Evolutionary conservation across 2,797 vertebrate species (phyloP).

Genomic region (Acestrorhynchus altus): DNA sequence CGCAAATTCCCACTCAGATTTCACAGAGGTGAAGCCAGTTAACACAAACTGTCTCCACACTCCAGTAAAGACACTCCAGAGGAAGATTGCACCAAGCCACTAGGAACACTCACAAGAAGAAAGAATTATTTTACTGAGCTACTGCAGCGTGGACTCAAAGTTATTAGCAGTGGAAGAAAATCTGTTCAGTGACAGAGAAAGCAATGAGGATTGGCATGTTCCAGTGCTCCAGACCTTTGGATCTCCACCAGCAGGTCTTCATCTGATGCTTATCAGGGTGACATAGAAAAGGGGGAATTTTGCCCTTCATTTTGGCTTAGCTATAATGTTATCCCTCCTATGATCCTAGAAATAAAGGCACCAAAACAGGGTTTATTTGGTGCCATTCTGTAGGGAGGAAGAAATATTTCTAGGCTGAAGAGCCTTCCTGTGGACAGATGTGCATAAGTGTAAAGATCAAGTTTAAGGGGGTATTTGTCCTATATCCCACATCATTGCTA

Average conservation of each 20-base stretch:
- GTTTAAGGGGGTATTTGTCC: too few species aligned
- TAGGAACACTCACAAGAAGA: background rate
- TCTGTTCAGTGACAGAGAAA: background rate
- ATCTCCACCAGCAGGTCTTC: background rate
- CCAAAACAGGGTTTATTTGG: too few species aligned
- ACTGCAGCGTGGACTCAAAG: background rate
- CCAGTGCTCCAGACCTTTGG: background rate
- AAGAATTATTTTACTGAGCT: background rate
- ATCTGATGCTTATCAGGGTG: background rate
- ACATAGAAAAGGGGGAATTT: background rate
- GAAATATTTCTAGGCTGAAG: too few species aligned
- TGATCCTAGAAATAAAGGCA: background rate
- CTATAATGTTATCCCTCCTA: background rate
- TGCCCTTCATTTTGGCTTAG: background rate
- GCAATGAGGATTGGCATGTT: background rate
- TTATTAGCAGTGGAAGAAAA: background rate
- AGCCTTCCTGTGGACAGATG: too few species aligned
- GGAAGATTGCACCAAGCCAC: background rate
- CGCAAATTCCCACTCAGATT: constrained; percentile 36
- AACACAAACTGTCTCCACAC: constrained; percentile 17
- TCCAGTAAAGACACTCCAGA: constrained; percentile 20
- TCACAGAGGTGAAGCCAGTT: constrained; percentile 38
- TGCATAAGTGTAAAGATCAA: too few species aligned
- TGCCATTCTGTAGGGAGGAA: too few species aligned
- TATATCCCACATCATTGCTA: too few species aligned